Percentiles rank a stretch among this genome's conserved stretches.
Evolutionary conservation across 2,113 vertebrate genomes (phyloP).

Genomic region (Australoheros scitulus): DNA sequence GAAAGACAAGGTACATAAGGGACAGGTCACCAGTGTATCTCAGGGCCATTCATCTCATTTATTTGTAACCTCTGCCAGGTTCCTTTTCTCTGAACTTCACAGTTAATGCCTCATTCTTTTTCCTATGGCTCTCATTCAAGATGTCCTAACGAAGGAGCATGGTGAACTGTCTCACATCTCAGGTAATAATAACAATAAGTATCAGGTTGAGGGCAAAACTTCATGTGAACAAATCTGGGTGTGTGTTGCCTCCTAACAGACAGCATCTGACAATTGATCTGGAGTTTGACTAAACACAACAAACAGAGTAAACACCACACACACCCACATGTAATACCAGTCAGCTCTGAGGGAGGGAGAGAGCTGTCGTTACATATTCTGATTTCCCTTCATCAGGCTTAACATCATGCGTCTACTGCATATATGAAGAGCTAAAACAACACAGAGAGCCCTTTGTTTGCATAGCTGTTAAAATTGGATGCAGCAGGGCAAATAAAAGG

Average conservation of each 20-base stretch:
- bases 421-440: no score
- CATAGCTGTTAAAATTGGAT: slow-evolving; percentile 44
- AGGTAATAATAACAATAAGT: not conserved
- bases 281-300: slow-evolving; percentile 37
- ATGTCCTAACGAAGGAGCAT: not conserved
- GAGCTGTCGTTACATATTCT: slow-evolving; percentile 32
- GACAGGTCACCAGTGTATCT: no score
- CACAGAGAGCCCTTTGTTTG: not conserved
- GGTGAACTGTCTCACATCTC: not conserved
- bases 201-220: not conserved
- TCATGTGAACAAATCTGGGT: not conserved
- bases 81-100: no score
- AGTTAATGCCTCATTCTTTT: no score
- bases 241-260: slow-evolving; percentile 22
- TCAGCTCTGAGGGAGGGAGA: slow-evolving; percentile 7
- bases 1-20: no score
- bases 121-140: no score
- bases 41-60: no score
- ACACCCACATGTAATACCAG: slow-evolving; percentile 36
- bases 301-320: slow-evolving; percentile 29
- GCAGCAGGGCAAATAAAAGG: slow-evolving; percentile 61
- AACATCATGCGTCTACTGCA: not conserved
- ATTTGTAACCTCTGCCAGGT: no score
- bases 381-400: slow-evolving; percentile 3
- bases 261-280: slow-evolving; percentile 44